phyloP scores from a whole-genome alignment of 92 coral and sea anemone genomes.

The Zoanthus sociatus region DNA sequence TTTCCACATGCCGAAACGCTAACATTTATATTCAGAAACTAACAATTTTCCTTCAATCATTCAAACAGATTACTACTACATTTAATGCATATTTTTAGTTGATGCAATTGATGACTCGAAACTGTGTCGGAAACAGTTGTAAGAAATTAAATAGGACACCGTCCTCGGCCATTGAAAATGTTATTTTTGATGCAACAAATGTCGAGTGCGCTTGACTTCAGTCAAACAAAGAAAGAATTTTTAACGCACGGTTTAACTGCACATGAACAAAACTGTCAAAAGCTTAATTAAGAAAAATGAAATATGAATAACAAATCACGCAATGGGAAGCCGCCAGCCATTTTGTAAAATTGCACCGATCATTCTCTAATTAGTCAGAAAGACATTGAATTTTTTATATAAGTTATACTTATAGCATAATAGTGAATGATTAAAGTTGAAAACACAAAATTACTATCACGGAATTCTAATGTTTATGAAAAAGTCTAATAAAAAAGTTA shows the following conservation, averaged over 20 bases:
- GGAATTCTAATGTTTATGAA: neutral
- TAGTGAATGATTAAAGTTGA: neutral
- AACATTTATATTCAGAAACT: neutral
- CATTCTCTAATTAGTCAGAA: neutral
- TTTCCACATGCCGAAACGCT: neutral
- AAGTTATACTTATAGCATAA: neutral
- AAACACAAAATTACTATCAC: neutral
- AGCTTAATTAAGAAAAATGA: neutral
- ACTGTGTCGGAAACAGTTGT: neutral
- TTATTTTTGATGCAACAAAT: neutral
- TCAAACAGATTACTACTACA: neutral
- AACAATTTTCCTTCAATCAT: neutral
- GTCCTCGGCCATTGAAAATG: neutral
- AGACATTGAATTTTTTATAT: neutral
- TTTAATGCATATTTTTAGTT: too few relatives aligned
- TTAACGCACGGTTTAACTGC: neutral
- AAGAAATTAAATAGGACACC: neutral
- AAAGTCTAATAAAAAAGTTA: neutral
- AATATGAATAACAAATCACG: slow-evolving; percentile 10
- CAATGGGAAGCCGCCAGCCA: slow-evolving; percentile 13
- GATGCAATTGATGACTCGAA: too few relatives aligned
- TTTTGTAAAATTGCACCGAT: neutral
- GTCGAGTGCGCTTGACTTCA: neutral
- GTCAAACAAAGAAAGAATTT: neutral
- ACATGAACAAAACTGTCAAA: slow-evolving; percentile 18